Percentiles rank a stretch among this genome's conserved stretches.
Conservation (phyloP, 2,113 vertebrate genomes). For the Chamaetylas fuelleborni region DNA sequence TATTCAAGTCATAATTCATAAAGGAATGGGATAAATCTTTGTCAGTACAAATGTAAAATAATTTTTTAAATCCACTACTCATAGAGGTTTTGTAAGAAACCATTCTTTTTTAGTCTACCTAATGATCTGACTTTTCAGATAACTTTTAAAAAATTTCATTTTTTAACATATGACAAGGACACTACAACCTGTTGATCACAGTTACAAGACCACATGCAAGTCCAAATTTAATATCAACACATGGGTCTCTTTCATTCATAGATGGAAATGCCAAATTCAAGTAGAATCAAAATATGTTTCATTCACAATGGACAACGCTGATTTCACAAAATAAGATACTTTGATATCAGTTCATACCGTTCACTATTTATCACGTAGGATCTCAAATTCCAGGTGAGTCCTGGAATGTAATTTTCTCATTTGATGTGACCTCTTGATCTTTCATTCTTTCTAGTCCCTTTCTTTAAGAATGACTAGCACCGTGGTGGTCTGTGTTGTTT, state of each 20-base stretch:
- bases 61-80: not conserved
- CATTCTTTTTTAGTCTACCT: not conserved
- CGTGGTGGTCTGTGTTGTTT: not conserved
- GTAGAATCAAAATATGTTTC: not conserved
- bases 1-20: not conserved
- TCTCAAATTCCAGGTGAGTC: not conserved
- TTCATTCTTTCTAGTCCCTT: not conserved
- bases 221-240: not conserved
- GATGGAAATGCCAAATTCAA: not conserved
- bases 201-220: not conserved
- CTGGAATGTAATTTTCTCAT: not conserved
- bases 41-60: not conserved
- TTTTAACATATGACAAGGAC: not conserved
- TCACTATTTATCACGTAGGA: not conserved
- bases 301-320: fast-evolving
- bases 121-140: not conserved
- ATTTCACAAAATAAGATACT: not conserved
- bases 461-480: not conserved
- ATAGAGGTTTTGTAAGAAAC: not conserved
- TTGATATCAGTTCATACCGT: not conserved
- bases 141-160: not conserved
- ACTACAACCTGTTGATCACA: not conserved
- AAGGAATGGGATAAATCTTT: not conserved
- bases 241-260: not conserved
- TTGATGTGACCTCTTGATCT: not conserved